Base-by-base conservation (phyloP, 2,888 invertebrate species). In the Pecten maximus region DNA sequence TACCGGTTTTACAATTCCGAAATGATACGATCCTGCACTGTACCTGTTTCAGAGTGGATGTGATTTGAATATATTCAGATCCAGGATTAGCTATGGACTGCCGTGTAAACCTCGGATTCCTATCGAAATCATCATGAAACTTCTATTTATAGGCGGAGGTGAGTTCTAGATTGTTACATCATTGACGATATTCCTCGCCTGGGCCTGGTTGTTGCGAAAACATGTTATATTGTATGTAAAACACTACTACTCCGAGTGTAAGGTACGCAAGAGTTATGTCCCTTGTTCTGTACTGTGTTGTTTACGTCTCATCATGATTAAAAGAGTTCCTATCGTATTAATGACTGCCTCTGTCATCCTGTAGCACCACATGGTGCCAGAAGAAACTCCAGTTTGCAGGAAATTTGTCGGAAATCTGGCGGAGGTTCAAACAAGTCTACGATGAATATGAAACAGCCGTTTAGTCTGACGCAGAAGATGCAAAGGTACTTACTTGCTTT, bases 341-440 rank as follows among this genome's bases (percentile, higher is more conserved):
- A 50, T 50, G 19, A 19, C 50, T 16, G 50, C 50, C 15, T 3
- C 16, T n/a, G n/a, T 8, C 16, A 8, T 8, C 16, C 16, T 19
- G 2, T 12, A 19, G 16, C 40, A 40, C 19, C 19, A 90, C 89
- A 90, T 90, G 89, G 89, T 91, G 91, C 89, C 91, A 91, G 91
- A 90, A 88, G 88, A 54, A 54, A 87, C 89, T 92, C 4, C 28
- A 19, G n/a, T 87, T 91, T 40, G 88, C 54, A 15, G 92, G 91
- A 28, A 93, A 93, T 87, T 40, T 92, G 19, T 88, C 88, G 16
- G 92, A 93, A 28, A 91, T 92, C 87, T 90, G 91, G 91, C 90
- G 89, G 40, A 89, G 89, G 54, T 91, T 90, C 87, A 90, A 88
- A 50, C 92, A 92, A 87, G 87, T 50, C 87, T 93, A 90, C 91